Base-by-base conservation (phyloP, 2,113 vertebrate species). In the Alligator mississippiensis region DNA sequence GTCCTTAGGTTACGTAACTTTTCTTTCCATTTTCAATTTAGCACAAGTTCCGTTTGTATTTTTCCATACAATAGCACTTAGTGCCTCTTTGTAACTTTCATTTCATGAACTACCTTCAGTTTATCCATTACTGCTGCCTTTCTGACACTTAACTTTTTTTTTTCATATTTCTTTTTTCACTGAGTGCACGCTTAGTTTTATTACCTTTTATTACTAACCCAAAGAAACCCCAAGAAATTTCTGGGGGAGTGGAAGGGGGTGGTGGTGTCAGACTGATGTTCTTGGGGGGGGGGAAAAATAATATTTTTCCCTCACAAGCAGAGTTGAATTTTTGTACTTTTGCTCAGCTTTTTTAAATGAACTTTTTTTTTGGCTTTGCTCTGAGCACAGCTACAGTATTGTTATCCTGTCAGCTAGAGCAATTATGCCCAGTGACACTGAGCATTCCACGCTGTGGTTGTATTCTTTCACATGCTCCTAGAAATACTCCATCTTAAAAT, bases 191-290 rank as follows among this genome's bases (percentile, higher is more conserved):
- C 91, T 93, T 93, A 91, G 21, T 94, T 92, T 16, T 25, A 85
- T 55, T 90, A 70, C 38, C 57, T 92, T 96, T 92, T 93, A 70
- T 94, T 92, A 78, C 14, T 74, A 90, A 80, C 60, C 87, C 18
- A 77, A 62, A 80, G 82, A 90, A 95, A 78, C 91, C 62, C 60
- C 1, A 76, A 63, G 16, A 68, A 90, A 90, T 86, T 5, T 38
- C 28, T 18, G 64, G 47, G 47, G 47, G 47, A 47, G 47, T 47
- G 47, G 7, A 47, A 47, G 47, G 6, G 47, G 47, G 47, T 5
- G 47, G 6, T 85, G 83, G 25, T n/a, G 59, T 63, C 82, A 63
- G 59, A 55, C 38, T 74, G 81, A 84, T 82, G 85, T 9, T 77
- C 66, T 70, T 11, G 18, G 90, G 22, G 70, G 27, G 27, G 86